Evolutionary conservation across 2,113 vertebrate species (phyloP), one percentile per base, ranked within the genome.

Genomic region (Petroica traversi): DNA sequence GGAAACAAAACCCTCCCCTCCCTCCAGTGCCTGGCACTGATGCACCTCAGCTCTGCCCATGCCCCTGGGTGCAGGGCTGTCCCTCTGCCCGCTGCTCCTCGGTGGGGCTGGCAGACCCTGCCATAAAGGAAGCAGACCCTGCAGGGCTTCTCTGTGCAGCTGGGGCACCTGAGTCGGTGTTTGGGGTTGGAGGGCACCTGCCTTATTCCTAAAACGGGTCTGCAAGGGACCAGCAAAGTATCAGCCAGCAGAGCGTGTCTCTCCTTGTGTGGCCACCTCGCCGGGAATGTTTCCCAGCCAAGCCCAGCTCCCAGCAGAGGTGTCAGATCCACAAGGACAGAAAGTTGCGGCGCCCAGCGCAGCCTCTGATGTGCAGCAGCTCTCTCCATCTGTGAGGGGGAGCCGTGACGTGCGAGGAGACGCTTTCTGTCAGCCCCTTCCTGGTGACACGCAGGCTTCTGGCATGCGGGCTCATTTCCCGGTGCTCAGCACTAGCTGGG

Each of bases 401-500:
- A 85, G 85, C 90, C 41, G 74, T 75, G 88, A 90, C 2, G 4
- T 49, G 88, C 34, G 66, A 93, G 76, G 92, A 92, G 82, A 58
- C 2, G 1, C 34, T 83, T 84, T 36, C 92, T 94, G 92, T 46
- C 90, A 88, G 85, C 66, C 91, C 88, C 2, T 62, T 24, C 19
- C 6, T 8, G 80, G 94, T 88, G 92, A 85, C 66, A 61, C 9
- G 85, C 82, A 54, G 85, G 78, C 49, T 92, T 25, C 75, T 95
- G 95, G 79, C 88, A 85, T 33, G 38, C 58, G 46, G 82, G 67
- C 41, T 94, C 74, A 31, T 76, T 68, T 66, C 40, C 85, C 75
- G 85, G 45, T 89, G 67, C 62, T 93, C 78, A 34, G 88, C 73
- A 38, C 54, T 58, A 54, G 67, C 67, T 93, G 63, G 58, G 49